Conservation (phyloP, 2,888 invertebrate species). For the Drosophila lutescens region DNA sequence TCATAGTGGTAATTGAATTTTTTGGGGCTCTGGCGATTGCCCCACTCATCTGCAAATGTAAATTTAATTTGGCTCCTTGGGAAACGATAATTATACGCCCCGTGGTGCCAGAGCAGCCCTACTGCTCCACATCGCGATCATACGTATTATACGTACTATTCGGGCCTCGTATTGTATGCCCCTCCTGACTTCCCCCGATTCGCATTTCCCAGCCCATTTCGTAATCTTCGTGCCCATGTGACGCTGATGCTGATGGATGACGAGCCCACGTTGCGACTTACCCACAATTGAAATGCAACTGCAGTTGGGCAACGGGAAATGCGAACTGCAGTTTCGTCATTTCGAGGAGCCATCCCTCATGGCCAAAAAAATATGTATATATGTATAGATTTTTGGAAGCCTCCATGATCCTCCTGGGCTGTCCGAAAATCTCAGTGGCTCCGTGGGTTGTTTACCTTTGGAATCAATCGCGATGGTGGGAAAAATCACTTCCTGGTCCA, state of each 20-base stretch:
- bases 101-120: conserved; percentile 35
- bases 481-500: conserved; percentile 71
- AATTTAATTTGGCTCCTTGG: conserved; percentile 63
- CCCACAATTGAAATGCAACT: conserved; percentile 39
- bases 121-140: conserved; percentile 58
- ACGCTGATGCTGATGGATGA: conserved; percentile 24
- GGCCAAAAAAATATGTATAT: conserved; percentile 7
- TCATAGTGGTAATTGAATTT: not conserved
- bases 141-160: conserved; percentile 9
- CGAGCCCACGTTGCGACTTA: conserved; percentile 9
- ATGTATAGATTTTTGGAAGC: not conserved
- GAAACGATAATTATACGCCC: conserved; percentile 65
- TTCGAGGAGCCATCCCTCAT: conserved; percentile 29
- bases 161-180: not conserved
- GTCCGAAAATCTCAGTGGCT: conserved; percentile 10
- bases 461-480: conserved; percentile 50
- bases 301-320: conserved; percentile 41
- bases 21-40: conserved; percentile 1
- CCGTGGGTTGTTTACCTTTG: conserved; percentile 30
- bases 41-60: conserved; percentile 43
- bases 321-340: conserved; percentile 28
- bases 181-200: conserved; percentile 11
- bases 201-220: conserved; percentile 63
- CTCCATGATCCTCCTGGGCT: conserved; percentile 27
- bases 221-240: conserved; percentile 49